Conservation (phyloP, 2,113 vertebrate species). For the Corvus moneduloides region DNA sequence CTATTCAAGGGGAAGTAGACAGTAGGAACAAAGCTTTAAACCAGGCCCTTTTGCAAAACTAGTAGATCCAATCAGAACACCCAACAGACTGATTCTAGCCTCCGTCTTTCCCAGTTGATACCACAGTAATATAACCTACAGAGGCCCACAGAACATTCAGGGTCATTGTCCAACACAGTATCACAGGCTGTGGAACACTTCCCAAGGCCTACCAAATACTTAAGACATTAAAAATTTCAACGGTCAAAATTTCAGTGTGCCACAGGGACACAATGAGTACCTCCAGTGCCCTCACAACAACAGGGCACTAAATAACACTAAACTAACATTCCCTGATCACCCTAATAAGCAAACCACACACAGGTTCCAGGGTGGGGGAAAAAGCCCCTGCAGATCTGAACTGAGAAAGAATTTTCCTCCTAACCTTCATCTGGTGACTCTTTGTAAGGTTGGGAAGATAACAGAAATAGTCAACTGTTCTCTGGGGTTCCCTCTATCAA, state of each 20-base stretch:
- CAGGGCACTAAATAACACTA: not conserved
- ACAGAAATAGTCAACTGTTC: not conserved
- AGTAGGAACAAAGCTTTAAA: not conserved
- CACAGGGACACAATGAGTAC: not conserved
- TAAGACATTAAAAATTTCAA: not conserved
- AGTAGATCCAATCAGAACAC: not conserved
- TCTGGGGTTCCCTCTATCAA: not conserved
- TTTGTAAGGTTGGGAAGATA: not conserved
- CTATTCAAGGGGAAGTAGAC: not conserved
- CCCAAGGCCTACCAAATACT: not conserved
- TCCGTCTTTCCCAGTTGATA: not conserved
- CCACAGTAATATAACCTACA: not conserved
- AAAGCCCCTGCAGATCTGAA: not conserved
- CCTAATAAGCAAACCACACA: not conserved
- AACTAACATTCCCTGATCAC: not conserved
- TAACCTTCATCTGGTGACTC: not conserved
- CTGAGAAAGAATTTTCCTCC: not conserved
- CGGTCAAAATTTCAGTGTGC: not conserved
- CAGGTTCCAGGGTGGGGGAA: not conserved
- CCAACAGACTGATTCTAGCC: not conserved
- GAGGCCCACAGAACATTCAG: not conserved
- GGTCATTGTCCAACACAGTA: not conserved
- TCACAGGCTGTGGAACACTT: not conserved
- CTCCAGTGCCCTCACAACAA: not conserved
- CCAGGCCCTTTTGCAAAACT: not conserved